Evolutionary conservation across 2,113 vertebrate genomes (phyloP).

Genomic region (Oncorhynchus clarkii): DNA sequence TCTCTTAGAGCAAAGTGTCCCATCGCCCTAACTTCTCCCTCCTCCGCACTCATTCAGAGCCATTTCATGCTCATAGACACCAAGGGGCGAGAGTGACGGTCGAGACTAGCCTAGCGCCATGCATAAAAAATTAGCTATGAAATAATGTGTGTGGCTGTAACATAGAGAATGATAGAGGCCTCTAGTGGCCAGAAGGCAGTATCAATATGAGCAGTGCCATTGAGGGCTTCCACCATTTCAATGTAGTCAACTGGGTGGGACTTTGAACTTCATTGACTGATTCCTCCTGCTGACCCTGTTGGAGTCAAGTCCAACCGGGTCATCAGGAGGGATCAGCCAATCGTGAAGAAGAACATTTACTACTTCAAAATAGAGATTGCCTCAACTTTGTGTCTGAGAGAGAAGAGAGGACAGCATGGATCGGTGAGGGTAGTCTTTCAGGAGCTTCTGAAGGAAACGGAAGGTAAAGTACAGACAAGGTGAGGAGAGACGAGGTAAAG

Average conservation of each 20-base stretch:
- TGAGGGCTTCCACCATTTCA: too few relatives aligned
- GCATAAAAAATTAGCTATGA: background rate
- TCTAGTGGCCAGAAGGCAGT: too few relatives aligned
- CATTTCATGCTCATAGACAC: background rate
- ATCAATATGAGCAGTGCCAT: too few relatives aligned
- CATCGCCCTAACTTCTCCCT: background rate
- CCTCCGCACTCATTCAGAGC: conserved; percentile 16
- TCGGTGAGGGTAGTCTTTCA: too few relatives aligned
- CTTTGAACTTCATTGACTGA: too few relatives aligned
- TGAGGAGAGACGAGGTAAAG: conserved; percentile 43
- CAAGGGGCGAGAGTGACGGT: background rate
- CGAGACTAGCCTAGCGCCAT: background rate
- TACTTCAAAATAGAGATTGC: too few relatives aligned
- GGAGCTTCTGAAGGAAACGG: background rate
- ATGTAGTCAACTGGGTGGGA: too few relatives aligned
- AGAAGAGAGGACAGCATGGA: background rate
- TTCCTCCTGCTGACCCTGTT: too few relatives aligned
- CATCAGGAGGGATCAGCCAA: too few relatives aligned
- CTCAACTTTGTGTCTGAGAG: background rate
- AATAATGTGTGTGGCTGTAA: background rate
- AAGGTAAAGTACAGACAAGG: conserved; percentile 25
- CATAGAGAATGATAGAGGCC: too few relatives aligned
- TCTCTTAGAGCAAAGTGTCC: background rate
- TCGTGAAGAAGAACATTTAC: too few relatives aligned
- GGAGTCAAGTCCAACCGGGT: too few relatives aligned